phyloP scores from a whole-genome alignment of 2,888 invertebrate genomes.

The Stramonita haemastoma region DNA sequence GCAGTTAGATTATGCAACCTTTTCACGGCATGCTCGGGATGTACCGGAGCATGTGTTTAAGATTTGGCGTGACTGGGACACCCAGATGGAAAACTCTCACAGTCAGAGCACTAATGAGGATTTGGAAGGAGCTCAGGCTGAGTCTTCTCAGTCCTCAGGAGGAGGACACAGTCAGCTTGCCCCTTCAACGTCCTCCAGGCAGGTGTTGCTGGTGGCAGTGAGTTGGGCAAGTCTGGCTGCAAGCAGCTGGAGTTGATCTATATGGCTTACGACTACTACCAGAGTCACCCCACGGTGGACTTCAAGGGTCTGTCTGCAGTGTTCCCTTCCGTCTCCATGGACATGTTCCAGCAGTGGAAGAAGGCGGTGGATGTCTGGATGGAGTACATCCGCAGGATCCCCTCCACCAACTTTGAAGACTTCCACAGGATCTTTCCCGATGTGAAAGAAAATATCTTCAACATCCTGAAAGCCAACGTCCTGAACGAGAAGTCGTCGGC shows the following conservation, averaged over 20 bases:
- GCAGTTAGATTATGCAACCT: slow-evolving; percentile 49
- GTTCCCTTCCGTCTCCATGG: slow-evolving; percentile 14
- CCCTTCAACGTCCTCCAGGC: not conserved
- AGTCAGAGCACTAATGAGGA: not conserved
- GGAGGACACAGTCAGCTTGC: not conserved
- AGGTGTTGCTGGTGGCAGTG: not conserved
- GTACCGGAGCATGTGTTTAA: slow-evolving; percentile 43
- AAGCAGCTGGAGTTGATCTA: not conserved
- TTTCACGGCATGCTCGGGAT: slow-evolving; percentile 47
- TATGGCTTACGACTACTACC: slow-evolving; percentile 36
- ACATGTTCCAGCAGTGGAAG: slow-evolving; percentile 37
- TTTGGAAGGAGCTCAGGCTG: not conserved
- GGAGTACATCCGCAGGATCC: slow-evolving; percentile 45
- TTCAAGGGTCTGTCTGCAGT: not conserved
- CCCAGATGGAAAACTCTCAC: not conserved
- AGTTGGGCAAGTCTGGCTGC: not conserved
- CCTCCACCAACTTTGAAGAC: slow-evolving; percentile 40
- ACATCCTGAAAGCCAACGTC: slow-evolving; percentile 39
- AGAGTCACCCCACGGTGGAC: slow-evolving; percentile 15
- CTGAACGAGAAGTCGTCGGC: not conserved
- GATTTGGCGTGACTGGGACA: slow-evolving; percentile 36
- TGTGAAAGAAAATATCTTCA: slow-evolving; percentile 45
- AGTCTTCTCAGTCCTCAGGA: not conserved
- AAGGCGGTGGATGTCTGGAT: slow-evolving; percentile 32
- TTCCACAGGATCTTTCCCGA: slow-evolving; percentile 46